Base-by-base conservation (phyloP, 2,113 vertebrate species). In the Geothlypis trichas region DNA sequence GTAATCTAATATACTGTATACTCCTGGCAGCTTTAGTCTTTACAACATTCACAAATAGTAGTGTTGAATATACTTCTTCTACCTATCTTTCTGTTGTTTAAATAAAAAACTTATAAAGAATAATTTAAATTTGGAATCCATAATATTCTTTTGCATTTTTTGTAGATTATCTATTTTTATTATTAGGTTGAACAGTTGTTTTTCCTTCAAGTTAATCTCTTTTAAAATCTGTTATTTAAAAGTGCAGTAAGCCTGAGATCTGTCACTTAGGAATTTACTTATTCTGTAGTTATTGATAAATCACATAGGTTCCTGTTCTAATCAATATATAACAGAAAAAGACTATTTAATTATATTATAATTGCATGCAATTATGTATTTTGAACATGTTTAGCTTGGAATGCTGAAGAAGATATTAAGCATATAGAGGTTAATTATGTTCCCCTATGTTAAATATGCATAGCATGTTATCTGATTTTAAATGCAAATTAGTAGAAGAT, bases 341-440 rank as follows among this genome's bases (percentile, higher is more conserved):
- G 10, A 2, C 24, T 39, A 35, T 77, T 84, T 85, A 87, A 83
- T 95, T 90, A 75, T 87, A 89, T 92, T 75, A 86, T 95, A 83
- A 97, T 81, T 93, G 4, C n/a, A 87, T 87, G 41, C 59, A 92
- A 96, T 97, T 79, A 78, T 79, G 7, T 94, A 78, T 61, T 51
- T 84, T 57, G 39, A 91, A 80, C 15, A 52, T 65, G 11, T 71
- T 93, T 91, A 94, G 16, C 86, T 95, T 93, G 88, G 35, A 86
- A 79, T 91, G 35, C 19, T 92, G 46, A 87, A 90, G 59, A 88
- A 92, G n/a, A 54, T 33, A 81, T 47, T 63, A 46, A 84, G 46
- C 20, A 81, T 96, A 79, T 47, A 94, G 81, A 97, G 89, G 78
- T 96, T 95, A 97, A 96, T 97, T 96, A 75, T 73, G 59, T 94